phyloP scores from a whole-genome alignment of 2,113 vertebrate species.

The Turdus rufiventris region DNA sequence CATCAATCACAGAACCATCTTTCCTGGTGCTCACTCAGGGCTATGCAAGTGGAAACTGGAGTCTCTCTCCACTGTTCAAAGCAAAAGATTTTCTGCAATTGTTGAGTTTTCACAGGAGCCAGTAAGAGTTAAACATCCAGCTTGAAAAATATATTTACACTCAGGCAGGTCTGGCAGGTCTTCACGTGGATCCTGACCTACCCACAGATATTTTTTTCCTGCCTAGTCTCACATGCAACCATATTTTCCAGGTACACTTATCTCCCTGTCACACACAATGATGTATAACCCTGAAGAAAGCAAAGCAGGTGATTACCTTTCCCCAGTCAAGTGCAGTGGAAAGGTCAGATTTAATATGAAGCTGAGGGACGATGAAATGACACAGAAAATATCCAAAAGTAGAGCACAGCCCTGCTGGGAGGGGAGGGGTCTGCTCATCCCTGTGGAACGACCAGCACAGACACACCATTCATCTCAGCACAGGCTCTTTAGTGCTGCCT shows the following conservation, averaged over 20 bases:
- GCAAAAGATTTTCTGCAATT: background rate
- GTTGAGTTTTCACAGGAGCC: background rate
- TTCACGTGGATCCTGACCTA: background rate
- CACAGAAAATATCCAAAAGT: constrained; percentile 1
- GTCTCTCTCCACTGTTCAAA: background rate
- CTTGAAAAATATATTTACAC: background rate
- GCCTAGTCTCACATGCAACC: background rate
- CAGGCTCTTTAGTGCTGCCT: background rate
- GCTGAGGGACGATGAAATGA: background rate
- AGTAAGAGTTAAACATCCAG: background rate
- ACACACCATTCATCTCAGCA: background rate
- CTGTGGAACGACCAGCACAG: background rate
- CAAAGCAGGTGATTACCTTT: constrained; percentile 1
- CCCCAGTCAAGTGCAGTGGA: background rate
- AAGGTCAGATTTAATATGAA: constrained; percentile 46
- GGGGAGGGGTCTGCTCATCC: background rate
- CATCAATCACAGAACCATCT: background rate
- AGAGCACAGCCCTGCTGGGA: background rate
- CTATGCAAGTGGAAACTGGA: background rate
- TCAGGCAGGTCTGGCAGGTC: background rate
- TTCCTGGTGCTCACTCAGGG: background rate
- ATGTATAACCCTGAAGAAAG: background rate
- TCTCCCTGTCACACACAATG: background rate
- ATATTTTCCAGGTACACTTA: background rate
- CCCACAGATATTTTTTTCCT: background rate